These are phyloP conservation scores for Muscina levida DNA, from an alignment of 2,888 invertebrate species.

Conservation along the genomic window DNA sequence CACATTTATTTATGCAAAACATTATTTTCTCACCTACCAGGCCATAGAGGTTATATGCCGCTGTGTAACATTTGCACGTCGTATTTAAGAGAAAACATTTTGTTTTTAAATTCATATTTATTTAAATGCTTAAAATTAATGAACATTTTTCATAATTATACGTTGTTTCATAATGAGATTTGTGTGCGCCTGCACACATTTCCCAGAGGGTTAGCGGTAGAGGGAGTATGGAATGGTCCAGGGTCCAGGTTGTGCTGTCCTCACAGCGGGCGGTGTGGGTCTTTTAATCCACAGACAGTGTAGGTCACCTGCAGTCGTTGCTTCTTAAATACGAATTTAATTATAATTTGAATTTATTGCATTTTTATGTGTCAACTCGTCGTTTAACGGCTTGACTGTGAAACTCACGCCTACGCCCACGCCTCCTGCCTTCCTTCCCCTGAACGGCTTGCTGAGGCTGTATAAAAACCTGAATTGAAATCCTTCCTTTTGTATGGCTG, in stretches of 20 bases:
- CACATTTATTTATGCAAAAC: too few relatives aligned
- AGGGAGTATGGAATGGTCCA: too few relatives aligned
- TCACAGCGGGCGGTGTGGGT: not conserved
- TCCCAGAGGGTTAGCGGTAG: too few relatives aligned
- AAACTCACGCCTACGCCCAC: too few relatives aligned
- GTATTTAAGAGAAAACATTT: constrained; percentile 1
- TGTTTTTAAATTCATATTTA: constrained; percentile 31
- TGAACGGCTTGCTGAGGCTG: constrained; percentile 20
- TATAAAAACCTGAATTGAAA: constrained; percentile 49
- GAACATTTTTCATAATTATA: constrained; percentile 60
- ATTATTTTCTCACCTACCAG: not conserved
- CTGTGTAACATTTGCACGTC: not conserved
- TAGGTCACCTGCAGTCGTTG: too few relatives aligned
- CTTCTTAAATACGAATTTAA: constrained; percentile 32
- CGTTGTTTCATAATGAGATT: constrained; percentile 48
- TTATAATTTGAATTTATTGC: constrained; percentile 52
- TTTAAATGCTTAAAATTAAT: constrained; percentile 43
- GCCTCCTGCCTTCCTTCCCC: not conserved
- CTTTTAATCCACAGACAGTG: too few relatives aligned
- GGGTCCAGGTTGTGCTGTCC: not conserved
- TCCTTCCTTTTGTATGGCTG: constrained; percentile 37
- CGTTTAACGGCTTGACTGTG: constrained; percentile 1
- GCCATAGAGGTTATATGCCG: too few relatives aligned
- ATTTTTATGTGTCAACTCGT: constrained; percentile 28
- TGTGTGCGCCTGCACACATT: constrained; percentile 2